Conservation (phyloP, 2,888 invertebrate genomes). For the Camptogramma bilineatum region DNA sequence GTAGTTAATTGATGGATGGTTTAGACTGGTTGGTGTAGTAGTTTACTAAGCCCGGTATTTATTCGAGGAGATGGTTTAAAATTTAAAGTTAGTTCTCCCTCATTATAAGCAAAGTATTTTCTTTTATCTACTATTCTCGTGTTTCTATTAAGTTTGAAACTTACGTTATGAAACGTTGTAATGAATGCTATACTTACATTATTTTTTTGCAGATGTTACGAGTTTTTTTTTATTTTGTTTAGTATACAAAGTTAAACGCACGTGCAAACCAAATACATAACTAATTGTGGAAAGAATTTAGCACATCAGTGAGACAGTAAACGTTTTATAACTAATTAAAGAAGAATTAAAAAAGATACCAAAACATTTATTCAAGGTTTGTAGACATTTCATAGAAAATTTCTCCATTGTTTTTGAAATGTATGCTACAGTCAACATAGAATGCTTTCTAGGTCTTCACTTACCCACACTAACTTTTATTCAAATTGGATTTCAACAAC, state of each 20-base stretch:
- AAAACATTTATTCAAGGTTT: neutral
- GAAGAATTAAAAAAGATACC: neutral
- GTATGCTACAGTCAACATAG: slow-evolving; percentile 12
- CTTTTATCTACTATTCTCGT: too few relatives aligned
- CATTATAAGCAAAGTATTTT: too few relatives aligned
- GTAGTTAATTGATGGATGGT: slow-evolving; percentile 9
- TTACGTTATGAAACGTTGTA: too few relatives aligned
- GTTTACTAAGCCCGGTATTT: too few relatives aligned
- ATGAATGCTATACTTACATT: too few relatives aligned
- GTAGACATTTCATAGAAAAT: slow-evolving; percentile 7
- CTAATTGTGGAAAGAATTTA: neutral
- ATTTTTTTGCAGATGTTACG: too few relatives aligned
- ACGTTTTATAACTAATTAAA: neutral
- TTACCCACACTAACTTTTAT: slow-evolving; percentile 15
- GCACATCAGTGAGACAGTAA: neutral
- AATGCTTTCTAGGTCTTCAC: slow-evolving; percentile 20
- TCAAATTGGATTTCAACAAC: slow-evolving; percentile 1
- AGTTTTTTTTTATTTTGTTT: too few relatives aligned
- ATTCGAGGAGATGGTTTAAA: too few relatives aligned
- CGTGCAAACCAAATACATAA: too few relatives aligned
- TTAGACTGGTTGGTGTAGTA: neutral
- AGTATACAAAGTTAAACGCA: too few relatives aligned
- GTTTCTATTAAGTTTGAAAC: too few relatives aligned
- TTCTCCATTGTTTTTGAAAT: slow-evolving; percentile 27
- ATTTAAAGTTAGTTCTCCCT: too few relatives aligned